Evolutionary conservation across 2,888 invertebrate genomes (phyloP).

Genomic region (Apamea epomidion): DNA sequence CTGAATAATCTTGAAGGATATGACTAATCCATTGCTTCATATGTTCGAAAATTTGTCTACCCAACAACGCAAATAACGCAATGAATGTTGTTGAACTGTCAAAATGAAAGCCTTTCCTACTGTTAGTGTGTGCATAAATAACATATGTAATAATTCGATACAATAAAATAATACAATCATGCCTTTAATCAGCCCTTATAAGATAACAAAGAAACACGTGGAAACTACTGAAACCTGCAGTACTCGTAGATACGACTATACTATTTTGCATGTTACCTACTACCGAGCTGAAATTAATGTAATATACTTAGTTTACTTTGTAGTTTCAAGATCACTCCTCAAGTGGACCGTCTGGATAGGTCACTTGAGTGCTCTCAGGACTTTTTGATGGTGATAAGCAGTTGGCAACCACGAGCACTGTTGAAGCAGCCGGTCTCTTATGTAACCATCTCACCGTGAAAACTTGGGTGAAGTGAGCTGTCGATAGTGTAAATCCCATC

Average conservation of each 20-base stretch:
- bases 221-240: not conserved
- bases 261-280: not conserved
- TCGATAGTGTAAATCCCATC: no score
- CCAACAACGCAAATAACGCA: no score
- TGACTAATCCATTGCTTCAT: no score
- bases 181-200: not conserved
- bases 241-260: not conserved
- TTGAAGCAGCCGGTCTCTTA: not conserved
- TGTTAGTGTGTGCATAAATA: no score
- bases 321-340: not conserved
- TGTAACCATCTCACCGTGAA: no score
- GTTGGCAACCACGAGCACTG: not conserved
- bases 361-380: not conserved
- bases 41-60: no score
- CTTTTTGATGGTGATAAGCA: slow-evolving; percentile 3
- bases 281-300: not conserved
- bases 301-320: not conserved
- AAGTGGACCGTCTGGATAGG: not conserved
- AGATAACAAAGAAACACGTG: slow-evolving; percentile 2
- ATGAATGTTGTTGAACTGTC: no score
- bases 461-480: no score
- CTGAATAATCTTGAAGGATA: no score
- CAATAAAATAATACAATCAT: no score
- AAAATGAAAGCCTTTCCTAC: no score
- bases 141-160: no score